Conservation (phyloP, 2,113 vertebrate species). For the Astur gentilis region DNA sequence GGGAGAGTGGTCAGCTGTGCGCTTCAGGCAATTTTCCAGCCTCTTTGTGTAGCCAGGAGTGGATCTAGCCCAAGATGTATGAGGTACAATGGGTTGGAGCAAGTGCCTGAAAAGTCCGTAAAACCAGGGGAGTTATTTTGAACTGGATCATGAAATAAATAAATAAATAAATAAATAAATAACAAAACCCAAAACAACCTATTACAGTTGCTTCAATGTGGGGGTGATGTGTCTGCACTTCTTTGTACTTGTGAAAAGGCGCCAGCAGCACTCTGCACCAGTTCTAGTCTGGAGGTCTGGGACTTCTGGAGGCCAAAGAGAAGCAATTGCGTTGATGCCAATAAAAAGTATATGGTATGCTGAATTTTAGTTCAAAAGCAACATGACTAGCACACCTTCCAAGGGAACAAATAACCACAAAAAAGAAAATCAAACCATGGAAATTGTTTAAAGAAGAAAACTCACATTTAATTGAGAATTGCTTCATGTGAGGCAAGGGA, state of each 20-base stretch:
- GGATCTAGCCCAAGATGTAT: not conserved
- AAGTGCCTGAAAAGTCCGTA: not conserved
- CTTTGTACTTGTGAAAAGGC: slow-evolving; percentile 1
- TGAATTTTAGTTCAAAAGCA: slow-evolving; percentile 60
- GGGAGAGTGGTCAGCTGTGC: not conserved
- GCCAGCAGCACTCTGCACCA: not conserved
- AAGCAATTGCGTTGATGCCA: slow-evolving; percentile 33
- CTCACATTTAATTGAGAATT: slow-evolving; percentile 48
- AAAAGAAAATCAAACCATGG: slow-evolving; percentile 49
- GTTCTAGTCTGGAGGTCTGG: slow-evolving; percentile 25
- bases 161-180: no score
- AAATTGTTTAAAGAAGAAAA: slow-evolving; percentile 61
- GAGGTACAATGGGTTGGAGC: not conserved
- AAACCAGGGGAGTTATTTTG: not conserved
- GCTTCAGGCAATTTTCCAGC: not conserved
- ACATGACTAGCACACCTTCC: slow-evolving; percentile 52
- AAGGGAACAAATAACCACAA: slow-evolving; percentile 62
- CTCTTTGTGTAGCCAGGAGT: not conserved
- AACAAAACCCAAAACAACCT: not conserved
- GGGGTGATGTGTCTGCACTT: not conserved
- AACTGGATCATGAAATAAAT: not conserved
- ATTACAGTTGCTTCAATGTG: not conserved
- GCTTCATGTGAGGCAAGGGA: slow-evolving; percentile 45
- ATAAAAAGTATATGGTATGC: slow-evolving; percentile 38
- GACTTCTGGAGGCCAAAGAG: slow-evolving; percentile 44